A percentile compares a stretch with the other conserved stretches of the same genome.
These are phyloP conservation scores for Equus quagga DNA, from an alignment of 2,113 vertebrate genomes.

Conservation along the genomic window DNA sequence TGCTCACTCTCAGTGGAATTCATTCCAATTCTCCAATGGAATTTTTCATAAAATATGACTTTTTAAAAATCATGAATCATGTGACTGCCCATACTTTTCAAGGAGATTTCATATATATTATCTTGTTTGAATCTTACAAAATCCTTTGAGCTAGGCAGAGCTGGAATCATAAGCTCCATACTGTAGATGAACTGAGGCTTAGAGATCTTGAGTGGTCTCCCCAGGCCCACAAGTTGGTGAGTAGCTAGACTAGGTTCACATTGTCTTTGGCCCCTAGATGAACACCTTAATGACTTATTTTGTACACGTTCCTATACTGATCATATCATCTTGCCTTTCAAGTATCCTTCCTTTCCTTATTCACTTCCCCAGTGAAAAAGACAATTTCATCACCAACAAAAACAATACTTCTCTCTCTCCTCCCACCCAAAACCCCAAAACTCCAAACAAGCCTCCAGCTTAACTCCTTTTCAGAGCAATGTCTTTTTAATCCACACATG, in stretches of 20 bases:
- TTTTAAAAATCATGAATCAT: not conserved
- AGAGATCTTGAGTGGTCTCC: not conserved
- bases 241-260: not conserved
- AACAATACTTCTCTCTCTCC: not conserved
- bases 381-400: conserved; percentile 15
- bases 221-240: not conserved
- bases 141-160: not conserved
- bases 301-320: not conserved
- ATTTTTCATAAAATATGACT: conserved; percentile 46
- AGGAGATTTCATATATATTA: conserved; percentile 20
- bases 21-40: not conserved
- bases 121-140: conserved; percentile 14
- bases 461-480: conserved; percentile 48
- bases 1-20: not conserved
- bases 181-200: not conserved
- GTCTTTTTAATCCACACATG: conserved; percentile 59
- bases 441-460: conserved; percentile 13
- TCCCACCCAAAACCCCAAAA: not conserved
- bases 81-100: not conserved
- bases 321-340: conserved; percentile 37
- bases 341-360: not conserved
- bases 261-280: not conserved
- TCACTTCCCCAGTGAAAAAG: conserved; percentile 4
- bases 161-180: not conserved
- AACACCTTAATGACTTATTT: conserved; percentile 55